These are phyloP conservation scores for Lutjanus erythropterus DNA, from an alignment of 2,113 vertebrate species.

Conservation along the genomic window DNA sequence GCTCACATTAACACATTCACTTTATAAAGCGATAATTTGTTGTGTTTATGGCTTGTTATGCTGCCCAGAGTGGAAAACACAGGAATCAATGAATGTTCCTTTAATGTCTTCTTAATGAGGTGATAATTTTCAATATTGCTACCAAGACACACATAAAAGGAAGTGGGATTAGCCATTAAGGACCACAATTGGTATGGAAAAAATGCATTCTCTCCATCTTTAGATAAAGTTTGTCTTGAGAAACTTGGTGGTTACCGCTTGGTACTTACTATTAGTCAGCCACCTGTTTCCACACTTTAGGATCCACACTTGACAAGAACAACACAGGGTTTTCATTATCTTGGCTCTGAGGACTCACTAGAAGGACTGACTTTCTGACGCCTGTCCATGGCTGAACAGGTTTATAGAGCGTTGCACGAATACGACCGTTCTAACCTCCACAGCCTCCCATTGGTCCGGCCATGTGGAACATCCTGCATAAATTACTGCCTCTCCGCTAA, in stretches of 20 bases:
- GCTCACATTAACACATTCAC: not conserved
- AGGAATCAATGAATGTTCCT: not conserved
- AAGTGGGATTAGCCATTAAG: constrained; percentile 5
- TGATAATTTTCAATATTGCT: not conserved
- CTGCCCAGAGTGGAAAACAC: not conserved
- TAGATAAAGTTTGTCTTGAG: not conserved
- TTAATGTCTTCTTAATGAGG: constrained; percentile 35
- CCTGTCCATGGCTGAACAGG: constrained; percentile 6
- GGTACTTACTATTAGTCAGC: not conserved
- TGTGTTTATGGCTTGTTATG: constrained; percentile 14
- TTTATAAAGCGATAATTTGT: not conserved
- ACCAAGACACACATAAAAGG: not conserved
- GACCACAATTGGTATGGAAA: not conserved
- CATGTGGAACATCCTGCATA: constrained; percentile 59
- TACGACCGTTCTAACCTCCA: constrained; percentile 52
- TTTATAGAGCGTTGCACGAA: constrained; percentile 44
- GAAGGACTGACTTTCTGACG: constrained; percentile 8
- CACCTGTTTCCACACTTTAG: constrained; percentile 12
- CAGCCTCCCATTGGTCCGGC: constrained; percentile 19
- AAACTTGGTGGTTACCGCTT: not conserved
- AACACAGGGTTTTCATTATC: not conserved
- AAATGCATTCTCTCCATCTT: not conserved
- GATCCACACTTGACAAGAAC: constrained; percentile 15
- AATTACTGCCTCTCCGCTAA: constrained; percentile 67
- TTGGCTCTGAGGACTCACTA: constrained; percentile 8